These are phyloP conservation scores for Apocheima hispidaria DNA, from an alignment of 2,888 invertebrate species.

Conservation along the genomic window DNA sequence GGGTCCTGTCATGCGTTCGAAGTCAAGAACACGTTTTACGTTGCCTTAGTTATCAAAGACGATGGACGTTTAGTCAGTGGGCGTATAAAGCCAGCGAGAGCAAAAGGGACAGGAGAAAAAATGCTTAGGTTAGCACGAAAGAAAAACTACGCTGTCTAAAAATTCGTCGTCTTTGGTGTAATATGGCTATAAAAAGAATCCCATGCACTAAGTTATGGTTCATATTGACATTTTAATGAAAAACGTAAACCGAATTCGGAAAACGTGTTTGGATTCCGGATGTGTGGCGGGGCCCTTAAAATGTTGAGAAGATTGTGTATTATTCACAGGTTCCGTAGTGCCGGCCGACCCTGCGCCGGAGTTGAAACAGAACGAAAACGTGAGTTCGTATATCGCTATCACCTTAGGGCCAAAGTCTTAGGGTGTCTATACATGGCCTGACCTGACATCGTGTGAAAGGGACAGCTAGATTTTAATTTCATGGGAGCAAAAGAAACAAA, in stretches of 20 bases:
- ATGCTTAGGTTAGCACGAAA: background rate
- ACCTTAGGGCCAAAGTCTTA: too few relatives aligned
- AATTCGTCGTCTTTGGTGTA: background rate
- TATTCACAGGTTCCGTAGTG: slow-evolving; percentile 62
- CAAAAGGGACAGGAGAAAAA: background rate
- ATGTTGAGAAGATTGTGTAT: slow-evolving; percentile 26
- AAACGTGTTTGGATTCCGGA: slow-evolving; percentile 20
- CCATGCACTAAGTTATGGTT: background rate
- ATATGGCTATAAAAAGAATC: background rate
- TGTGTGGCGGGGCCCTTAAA: slow-evolving; percentile 21
- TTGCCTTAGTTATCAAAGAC: background rate
- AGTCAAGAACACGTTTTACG: slow-evolving; percentile 26
- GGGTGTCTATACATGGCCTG: too few relatives aligned
- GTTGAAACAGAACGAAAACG: slow-evolving; percentile 73
- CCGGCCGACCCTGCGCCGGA: slow-evolving; percentile 65
- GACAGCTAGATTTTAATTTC: too few relatives aligned
- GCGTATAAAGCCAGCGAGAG: background rate
- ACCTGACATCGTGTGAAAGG: too few relatives aligned
- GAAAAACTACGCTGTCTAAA: background rate
- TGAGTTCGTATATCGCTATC: slow-evolving; percentile 50
- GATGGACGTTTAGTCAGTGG: background rate
- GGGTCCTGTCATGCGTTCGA: slow-evolving; percentile 27
- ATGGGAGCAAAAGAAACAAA: too few relatives aligned
- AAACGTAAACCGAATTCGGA: background rate
- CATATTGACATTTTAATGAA: background rate